Conservation (phyloP, 2,888 invertebrate species). For the Nemotelus nigrinus region DNA sequence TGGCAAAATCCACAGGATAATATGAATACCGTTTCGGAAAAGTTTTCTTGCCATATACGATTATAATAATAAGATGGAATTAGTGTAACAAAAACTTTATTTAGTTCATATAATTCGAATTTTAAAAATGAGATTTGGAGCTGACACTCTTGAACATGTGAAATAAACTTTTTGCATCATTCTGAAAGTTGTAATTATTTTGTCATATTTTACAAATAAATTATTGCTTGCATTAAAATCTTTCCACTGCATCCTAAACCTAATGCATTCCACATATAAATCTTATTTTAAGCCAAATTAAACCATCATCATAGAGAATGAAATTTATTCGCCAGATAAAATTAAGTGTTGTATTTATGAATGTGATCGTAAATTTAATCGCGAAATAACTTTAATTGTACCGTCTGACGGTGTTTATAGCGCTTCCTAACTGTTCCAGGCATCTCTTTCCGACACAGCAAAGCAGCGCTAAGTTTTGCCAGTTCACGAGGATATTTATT, state of each 20-base stretch:
- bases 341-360: constrained; percentile 27
- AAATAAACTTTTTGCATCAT: too few relatives aligned
- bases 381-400: constrained; percentile 33
- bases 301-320: constrained; percentile 11
- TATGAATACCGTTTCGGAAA: too few relatives aligned
- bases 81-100: too few relatives aligned
- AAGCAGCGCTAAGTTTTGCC: constrained; percentile 56
- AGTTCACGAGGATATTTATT: constrained; percentile 51
- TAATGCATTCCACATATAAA: background rate
- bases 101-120: too few relatives aligned
- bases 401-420: constrained; percentile 20
- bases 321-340: constrained; percentile 23
- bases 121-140: too few relatives aligned
- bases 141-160: too few relatives aligned
- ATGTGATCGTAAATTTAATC: constrained; percentile 32
- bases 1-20: too few relatives aligned
- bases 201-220: background rate
- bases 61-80: too few relatives aligned
- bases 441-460: constrained; percentile 53
- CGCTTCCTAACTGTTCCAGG: constrained; percentile 53
- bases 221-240: background rate
- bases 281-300: background rate
- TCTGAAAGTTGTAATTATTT: too few relatives aligned
- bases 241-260: background rate
- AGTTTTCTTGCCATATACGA: too few relatives aligned